These are phyloP conservation scores for Delichon dasypus DNA, from an alignment of 2,797 vertebrate species.

Conservation along the genomic window DNA sequence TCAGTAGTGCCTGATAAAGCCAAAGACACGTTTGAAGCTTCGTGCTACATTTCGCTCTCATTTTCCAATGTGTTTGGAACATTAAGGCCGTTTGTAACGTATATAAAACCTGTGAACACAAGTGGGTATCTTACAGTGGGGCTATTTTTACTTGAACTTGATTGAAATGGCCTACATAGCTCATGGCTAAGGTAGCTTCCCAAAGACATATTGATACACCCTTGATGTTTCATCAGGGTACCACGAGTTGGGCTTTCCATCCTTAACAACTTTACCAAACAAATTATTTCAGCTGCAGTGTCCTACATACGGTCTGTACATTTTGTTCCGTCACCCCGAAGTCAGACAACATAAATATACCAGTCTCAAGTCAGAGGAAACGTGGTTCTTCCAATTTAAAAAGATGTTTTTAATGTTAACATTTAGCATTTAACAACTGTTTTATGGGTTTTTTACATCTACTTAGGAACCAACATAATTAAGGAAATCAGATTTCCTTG, in stretches of 20 bases:
- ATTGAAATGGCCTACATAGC: conserved; percentile 31
- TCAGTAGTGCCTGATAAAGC: not conserved
- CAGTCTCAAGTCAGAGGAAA: not conserved
- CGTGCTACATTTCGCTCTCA: not conserved
- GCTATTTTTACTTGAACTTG: conserved; percentile 50
- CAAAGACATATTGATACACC: not conserved
- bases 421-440: not conserved
- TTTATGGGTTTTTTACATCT: not conserved
- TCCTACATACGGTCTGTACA: not conserved
- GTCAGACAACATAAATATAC: not conserved
- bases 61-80: not conserved
- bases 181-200: not conserved
- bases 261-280: not conserved
- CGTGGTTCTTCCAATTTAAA: not conserved
- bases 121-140: conserved; percentile 1
- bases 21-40: not conserved
- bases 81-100: not conserved
- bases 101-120: conserved; percentile 16
- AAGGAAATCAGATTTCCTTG: not conserved
- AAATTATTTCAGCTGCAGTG: not conserved
- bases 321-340: not conserved
- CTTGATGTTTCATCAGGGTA: not conserved
- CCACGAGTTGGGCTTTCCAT: not conserved
- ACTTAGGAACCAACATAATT: not conserved
- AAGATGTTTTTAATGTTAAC: not conserved